Conservation (phyloP, 1,140 invertebrate species). For the Bilobella aurantiaca region DNA sequence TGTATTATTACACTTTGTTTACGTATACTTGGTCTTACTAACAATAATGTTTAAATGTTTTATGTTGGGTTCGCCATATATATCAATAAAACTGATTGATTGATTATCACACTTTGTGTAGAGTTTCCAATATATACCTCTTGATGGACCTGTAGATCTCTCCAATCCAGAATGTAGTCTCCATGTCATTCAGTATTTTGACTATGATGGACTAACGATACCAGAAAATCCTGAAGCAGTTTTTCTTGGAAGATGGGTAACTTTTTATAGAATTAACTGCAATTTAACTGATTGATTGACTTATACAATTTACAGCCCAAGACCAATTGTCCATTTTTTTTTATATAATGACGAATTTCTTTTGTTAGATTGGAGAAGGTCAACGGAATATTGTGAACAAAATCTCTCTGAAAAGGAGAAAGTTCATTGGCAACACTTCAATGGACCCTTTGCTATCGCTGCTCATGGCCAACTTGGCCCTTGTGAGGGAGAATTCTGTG, state of each 20-base stretch:
- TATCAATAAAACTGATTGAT: not conserved
- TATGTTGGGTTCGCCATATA: too few relatives aligned
- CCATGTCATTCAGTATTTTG: conserved; percentile 79
- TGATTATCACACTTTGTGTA: conserved; percentile 40
- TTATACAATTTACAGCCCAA: too few relatives aligned
- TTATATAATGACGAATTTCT: conserved; percentile 14
- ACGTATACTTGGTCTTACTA: too few relatives aligned
- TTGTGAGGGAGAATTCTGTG: conserved; percentile 59
- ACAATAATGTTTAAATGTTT: too few relatives aligned
- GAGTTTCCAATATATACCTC: conserved; percentile 66
- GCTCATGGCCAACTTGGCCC: conserved; percentile 86
- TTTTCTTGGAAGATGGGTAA: conserved; percentile 77
- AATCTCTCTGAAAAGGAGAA: conserved; percentile 59
- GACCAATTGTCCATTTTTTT: conserved; percentile 17
- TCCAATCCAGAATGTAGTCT: conserved; percentile 69
- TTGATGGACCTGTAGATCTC: conserved; percentile 67
- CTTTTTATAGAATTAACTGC: conserved; percentile 30
- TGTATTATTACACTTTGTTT: too few relatives aligned
- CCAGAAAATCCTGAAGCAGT: conserved; percentile 60
- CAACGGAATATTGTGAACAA: conserved; percentile 65
- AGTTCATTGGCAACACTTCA: conserved; percentile 93
- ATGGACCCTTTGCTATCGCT: conserved; percentile 90
- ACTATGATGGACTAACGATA: conserved; percentile 58
- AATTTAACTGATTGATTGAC: conserved; percentile 1
- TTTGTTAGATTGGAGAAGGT: conserved; percentile 60